These are phyloP conservation scores for Serilophus lunatus DNA, from an alignment of 2,113 vertebrate species.

Conservation along the genomic window DNA sequence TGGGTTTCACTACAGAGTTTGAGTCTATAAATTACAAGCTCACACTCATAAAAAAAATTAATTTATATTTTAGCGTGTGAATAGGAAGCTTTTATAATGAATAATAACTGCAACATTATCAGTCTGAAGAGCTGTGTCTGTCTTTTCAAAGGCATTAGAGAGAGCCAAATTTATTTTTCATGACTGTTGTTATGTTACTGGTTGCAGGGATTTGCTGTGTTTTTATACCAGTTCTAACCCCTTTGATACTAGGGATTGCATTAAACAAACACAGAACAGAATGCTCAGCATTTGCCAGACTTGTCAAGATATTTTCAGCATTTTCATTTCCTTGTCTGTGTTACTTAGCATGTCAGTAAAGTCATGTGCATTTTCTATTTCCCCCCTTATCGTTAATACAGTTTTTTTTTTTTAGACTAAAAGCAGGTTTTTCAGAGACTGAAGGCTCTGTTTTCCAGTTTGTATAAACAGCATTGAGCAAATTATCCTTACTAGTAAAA, in stretches of 20 bases:
- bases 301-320: constrained; percentile 27
- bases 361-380: not conserved
- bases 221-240: constrained; percentile 5
- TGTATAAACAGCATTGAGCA: not conserved
- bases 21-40: not conserved
- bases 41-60: not conserved
- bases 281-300: not conserved
- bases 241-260: constrained; percentile 38
- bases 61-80: not conserved
- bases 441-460: not conserved
- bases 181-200: not conserved
- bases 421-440: not conserved
- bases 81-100: not conserved
- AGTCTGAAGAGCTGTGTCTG: not conserved
- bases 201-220: not conserved
- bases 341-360: not conserved
- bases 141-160: not conserved
- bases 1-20: not conserved
- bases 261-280: constrained; percentile 46
- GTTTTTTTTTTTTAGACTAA: not conserved
- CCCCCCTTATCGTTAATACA: not conserved
- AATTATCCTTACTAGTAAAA: not conserved
- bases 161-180: not conserved
- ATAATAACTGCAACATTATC: not conserved
- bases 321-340: constrained; percentile 18